Evolutionary conservation across 2,888 invertebrate genomes (phyloP).

Genomic region (Drosophila recens): DNA sequence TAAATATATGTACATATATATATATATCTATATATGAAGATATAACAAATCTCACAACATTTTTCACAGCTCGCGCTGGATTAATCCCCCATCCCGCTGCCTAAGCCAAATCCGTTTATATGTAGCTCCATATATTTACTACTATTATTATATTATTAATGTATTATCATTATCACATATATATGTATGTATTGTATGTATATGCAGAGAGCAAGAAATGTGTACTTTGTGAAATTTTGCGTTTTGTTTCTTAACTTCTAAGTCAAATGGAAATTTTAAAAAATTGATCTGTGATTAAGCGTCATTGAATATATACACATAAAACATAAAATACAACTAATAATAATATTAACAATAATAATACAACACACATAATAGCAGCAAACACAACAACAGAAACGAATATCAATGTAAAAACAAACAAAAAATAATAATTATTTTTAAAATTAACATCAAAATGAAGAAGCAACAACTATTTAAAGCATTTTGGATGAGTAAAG

Average conservation of each 20-base stretch:
- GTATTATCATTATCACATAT: conserved; percentile 10
- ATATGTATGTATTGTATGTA: conserved; percentile 8
- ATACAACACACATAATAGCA: conserved; percentile 36
- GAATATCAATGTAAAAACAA: conserved; percentile 40
- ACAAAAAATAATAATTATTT: conserved; percentile 27
- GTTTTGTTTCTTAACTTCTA: conserved; percentile 76
- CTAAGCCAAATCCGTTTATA: conserved; percentile 64
- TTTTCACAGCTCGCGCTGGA: conserved; percentile 27
- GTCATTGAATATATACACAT: conserved; percentile 72
- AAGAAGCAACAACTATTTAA: conserved; percentile 31
- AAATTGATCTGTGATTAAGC: conserved; percentile 78
- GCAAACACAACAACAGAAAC: conserved; percentile 44
- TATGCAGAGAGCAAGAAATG: conserved; percentile 30
- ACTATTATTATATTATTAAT: conserved; percentile 14
- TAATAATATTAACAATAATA: conserved; percentile 30
- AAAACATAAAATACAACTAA: conserved; percentile 36
- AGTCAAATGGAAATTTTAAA: conserved; percentile 77
- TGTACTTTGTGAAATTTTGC: conserved; percentile 57
- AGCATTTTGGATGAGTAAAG: conserved; percentile 24
- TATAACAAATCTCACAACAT: conserved; percentile 6
- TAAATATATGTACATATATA: conserved; percentile 18
- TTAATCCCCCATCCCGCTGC: conserved; percentile 39
- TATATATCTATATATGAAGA: background rate
- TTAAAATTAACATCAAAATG: conserved; percentile 46
- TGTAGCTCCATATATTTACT: conserved; percentile 40